These are phyloP conservation scores for Galerucella calmariensis DNA, from an alignment of 2,888 invertebrate genomes.

Conservation along the genomic window DNA sequence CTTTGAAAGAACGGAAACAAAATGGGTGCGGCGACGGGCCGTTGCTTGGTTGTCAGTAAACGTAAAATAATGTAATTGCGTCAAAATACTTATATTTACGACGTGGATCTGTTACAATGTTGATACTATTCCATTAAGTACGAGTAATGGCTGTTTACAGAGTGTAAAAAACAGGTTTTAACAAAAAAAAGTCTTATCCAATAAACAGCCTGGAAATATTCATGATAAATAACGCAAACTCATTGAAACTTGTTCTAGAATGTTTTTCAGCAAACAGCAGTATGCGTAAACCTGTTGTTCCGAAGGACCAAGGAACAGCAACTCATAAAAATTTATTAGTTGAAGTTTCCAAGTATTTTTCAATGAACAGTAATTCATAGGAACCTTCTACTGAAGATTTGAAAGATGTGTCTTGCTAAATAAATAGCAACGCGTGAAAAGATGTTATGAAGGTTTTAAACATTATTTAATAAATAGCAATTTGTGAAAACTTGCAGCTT, in stretches of 20 bases:
- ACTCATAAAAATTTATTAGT: no score
- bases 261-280: neutral
- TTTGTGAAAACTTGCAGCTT: no score
- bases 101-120: neutral
- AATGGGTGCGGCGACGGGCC: neutral
- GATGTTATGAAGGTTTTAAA: neutral
- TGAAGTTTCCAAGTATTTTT: no score
- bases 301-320: no score
- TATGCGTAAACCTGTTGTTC: neutral
- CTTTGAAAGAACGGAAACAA: slow-evolving; percentile 6
- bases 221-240: no score
- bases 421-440: no score
- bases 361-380: no score
- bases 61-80: neutral
- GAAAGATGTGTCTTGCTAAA: no score
- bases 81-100: neutral
- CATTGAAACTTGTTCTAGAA: no score
- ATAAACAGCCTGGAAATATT: no score
- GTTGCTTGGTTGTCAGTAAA: neutral
- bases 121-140: neutral
- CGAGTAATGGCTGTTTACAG: neutral
- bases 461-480: no score
- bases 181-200: neutral
- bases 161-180: neutral
- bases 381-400: no score